These are phyloP conservation scores for Pseudomyrmex dendroicus DNA, from an alignment of 1,140 invertebrate species.

Conservation along the genomic window DNA sequence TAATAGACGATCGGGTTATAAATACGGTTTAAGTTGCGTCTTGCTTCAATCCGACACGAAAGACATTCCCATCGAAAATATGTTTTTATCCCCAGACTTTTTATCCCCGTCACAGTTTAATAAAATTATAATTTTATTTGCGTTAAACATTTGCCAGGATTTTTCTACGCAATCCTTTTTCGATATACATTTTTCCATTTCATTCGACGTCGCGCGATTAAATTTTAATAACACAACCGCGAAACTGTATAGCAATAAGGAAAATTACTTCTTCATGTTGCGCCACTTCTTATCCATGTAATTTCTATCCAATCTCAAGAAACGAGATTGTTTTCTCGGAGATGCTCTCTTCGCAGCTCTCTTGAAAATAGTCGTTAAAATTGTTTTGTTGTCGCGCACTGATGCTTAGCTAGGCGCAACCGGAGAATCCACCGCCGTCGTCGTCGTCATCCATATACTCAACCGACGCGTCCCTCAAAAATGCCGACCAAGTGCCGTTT, in stretches of 20 bases:
- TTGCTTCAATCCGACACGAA: background rate
- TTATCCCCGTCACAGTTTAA: too few species aligned
- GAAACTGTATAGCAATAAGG: too few species aligned
- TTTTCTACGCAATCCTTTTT: too few species aligned
- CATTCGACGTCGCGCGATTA: background rate
- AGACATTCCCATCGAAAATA: background rate
- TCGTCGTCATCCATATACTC: background rate
- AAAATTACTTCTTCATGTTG: conserved; percentile 6
- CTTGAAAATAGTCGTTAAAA: conserved; percentile 16
- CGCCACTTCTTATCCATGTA: background rate
- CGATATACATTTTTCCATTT: background rate
- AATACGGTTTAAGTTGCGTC: conserved; percentile 32
- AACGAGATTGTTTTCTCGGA: conserved; percentile 27
- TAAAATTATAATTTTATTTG: too few species aligned
- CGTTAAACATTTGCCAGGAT: too few species aligned
- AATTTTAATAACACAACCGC: background rate
- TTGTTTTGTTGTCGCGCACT: conserved; percentile 32
- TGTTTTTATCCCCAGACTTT: too few species aligned
- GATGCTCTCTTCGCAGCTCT: background rate
- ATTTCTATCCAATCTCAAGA: conserved; percentile 40
- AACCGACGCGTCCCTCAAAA: conserved; percentile 18
- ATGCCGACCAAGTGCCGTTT: conserved; percentile 45
- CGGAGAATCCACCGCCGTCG: conserved; percentile 3
- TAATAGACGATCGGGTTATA: conserved; percentile 44
- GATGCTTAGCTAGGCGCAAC: conserved; percentile 23